Evolutionary conservation across 1,140 invertebrate genomes (phyloP).

Genomic region (Triops longicaudatus): DNA sequence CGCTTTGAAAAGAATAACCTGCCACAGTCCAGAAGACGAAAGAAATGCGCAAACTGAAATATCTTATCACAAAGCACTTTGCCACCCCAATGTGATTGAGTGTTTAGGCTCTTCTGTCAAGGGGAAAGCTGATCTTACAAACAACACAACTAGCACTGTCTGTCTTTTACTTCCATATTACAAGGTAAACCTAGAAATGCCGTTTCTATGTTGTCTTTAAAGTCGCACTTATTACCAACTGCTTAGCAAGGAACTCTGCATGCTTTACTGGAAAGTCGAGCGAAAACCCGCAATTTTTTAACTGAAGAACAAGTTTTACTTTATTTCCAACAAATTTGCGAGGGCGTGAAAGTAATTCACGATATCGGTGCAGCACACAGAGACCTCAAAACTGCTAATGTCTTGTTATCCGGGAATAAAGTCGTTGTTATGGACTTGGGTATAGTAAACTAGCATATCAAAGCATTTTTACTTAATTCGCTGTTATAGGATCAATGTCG

Average conservation of each 20-base stretch:
- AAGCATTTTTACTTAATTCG: not conserved
- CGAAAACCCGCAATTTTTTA: constrained; percentile 51
- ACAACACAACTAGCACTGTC: constrained; percentile 61
- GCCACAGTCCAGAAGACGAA: constrained; percentile 70
- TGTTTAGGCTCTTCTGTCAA: constrained; percentile 60
- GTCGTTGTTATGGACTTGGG: constrained; percentile 77
- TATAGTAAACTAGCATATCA: constrained; percentile 31
- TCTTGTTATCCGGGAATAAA: constrained; percentile 61
- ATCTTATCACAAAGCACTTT: constrained; percentile 58
- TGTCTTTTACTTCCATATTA: constrained; percentile 70
- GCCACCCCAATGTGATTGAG: constrained; percentile 68
- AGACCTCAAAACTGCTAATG: constrained; percentile 76
- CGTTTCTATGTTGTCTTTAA: no score
- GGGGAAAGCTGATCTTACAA: constrained; percentile 53
- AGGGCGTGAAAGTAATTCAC: constrained; percentile 66
- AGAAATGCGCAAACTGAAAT: constrained; percentile 63
- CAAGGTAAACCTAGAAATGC: constrained; percentile 44
- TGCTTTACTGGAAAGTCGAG: constrained; percentile 54
- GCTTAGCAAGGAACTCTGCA: constrained; percentile 62
- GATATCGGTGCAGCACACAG: constrained; percentile 65
- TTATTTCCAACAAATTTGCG: constrained; percentile 64
- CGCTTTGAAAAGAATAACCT: constrained; percentile 72
- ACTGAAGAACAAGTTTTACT: constrained; percentile 54
- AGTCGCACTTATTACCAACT: no score
- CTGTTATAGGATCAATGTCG: constrained; percentile 58